Base-by-base conservation (phyloP, 2,888 invertebrate species). In the Tanypteryx hageni region DNA sequence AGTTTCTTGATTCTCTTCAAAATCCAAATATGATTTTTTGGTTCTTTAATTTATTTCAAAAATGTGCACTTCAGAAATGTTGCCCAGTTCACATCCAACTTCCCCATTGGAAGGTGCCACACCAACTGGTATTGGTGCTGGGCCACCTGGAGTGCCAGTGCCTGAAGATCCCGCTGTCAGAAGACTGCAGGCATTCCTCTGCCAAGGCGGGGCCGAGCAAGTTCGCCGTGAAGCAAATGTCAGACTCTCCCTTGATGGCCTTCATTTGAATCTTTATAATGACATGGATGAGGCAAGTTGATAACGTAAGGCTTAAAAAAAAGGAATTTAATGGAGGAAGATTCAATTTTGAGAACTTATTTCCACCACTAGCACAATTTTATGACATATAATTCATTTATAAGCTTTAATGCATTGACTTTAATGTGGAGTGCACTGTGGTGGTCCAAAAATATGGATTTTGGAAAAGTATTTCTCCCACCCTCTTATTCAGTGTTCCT, bases 171-270 rank as follows among this genome's bases (percentile, higher is more conserved):
- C 95, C 0, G 95, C 96, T 11, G 97, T 97, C 0, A 96, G 96
- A 94, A 97, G 96, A 93, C 94, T 98, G 0, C 97, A 97, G 95
- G 97, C 97, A 1, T 98, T 98, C 94, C 96, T 98, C 93, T 96
- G 96, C 16, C 96, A 96, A 94, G 96, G 96, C 86, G 89, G 89
- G 13, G 61, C 89, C 1, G 97, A 97, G 93, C 96, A 97, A 0
- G 95, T 97, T 83, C 96, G 96, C 92, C 96, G 96, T 93, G 96
- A 97, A 94, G 95, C 96, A 0, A 95, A 94, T 76, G 93, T 94
- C 82, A 96, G 97, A 93, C 96, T 97, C 92, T 96, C 96, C 0
- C 94, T 98, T 57, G 98, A 98, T 93, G 97, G 97, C 59, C 93
- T 97, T n/a, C 96, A 97, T 93, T 94, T 98, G 2, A 96, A 96